Evolutionary conservation across 2,888 invertebrate species (phyloP).

Genomic region (Trichogramma evanescens): DNA sequence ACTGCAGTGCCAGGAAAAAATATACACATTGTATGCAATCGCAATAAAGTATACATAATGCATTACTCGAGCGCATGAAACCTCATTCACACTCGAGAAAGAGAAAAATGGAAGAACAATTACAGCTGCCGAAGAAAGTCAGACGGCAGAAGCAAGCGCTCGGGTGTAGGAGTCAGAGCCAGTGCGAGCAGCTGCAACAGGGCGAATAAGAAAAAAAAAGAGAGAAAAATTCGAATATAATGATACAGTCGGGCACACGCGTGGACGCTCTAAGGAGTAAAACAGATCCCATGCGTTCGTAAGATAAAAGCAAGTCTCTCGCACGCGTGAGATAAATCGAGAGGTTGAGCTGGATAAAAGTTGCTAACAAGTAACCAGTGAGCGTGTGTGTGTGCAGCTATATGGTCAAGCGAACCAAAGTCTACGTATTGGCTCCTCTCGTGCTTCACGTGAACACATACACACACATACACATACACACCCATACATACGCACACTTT

Average conservation of each 20-base stretch:
- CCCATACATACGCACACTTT: too few relatives aligned
- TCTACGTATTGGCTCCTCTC: slow-evolving; percentile 34
- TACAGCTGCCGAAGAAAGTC: neutral
- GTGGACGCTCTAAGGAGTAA: too few relatives aligned
- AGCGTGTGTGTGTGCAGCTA: slow-evolving; percentile 15
- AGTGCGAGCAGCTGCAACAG: neutral
- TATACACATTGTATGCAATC: too few relatives aligned
- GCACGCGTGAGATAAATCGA: slow-evolving; percentile 35
- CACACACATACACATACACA: too few relatives aligned
- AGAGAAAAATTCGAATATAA: too few relatives aligned
- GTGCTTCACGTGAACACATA: neutral
- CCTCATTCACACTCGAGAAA: neutral
- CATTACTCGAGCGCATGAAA: too few relatives aligned
- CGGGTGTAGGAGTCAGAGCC: slow-evolving; percentile 12
- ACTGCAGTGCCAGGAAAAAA: too few relatives aligned
- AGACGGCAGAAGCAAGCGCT: neutral
- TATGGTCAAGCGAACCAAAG: slow-evolving; percentile 26
- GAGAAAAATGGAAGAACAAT: slow-evolving; percentile 12
- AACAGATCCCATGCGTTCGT: too few relatives aligned
- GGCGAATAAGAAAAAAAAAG: too few relatives aligned
- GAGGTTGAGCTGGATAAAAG: slow-evolving; percentile 37
- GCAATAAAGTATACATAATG: too few relatives aligned
- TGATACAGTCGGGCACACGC: too few relatives aligned
- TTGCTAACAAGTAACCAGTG: slow-evolving; percentile 39
- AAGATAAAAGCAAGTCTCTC: slow-evolving; percentile 14